These are phyloP conservation scores for Drosophila basisetae DNA, from an alignment of 2,888 invertebrate species.

Conservation along the genomic window DNA sequence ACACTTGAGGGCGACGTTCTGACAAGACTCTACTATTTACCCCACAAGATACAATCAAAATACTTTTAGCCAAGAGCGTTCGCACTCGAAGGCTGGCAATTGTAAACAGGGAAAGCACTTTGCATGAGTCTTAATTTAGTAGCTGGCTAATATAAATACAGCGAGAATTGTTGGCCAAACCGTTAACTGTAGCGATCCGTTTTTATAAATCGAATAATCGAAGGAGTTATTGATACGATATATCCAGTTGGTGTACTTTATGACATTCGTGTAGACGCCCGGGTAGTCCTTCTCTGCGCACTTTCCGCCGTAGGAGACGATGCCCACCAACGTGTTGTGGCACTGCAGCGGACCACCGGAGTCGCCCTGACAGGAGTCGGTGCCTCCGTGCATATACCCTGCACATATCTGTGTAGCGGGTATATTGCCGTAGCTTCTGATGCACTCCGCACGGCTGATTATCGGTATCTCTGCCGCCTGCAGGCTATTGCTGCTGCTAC, in stretches of 20 bases:
- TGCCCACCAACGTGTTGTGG: constrained; percentile 57
- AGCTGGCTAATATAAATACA: constrained; percentile 15
- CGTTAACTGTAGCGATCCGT: neutral
- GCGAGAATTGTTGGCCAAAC: constrained; percentile 12
- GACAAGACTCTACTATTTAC: neutral
- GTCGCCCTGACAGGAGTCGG: constrained; percentile 82
- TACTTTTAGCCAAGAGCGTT: neutral
- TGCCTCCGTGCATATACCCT: constrained; percentile 68
- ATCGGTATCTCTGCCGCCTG: constrained; percentile 60
- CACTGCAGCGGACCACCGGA: constrained; percentile 82
- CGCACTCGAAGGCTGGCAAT: neutral
- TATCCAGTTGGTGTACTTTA: constrained; percentile 69
- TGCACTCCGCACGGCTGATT: constrained; percentile 54
- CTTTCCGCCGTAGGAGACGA: constrained; percentile 79
- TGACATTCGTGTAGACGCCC: constrained; percentile 81
- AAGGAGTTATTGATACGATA: constrained; percentile 49
- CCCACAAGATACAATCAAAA: neutral
- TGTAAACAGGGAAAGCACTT: neutral
- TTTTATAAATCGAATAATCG: constrained; percentile 55
- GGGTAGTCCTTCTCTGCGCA: constrained; percentile 69
- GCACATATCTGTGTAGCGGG: constrained; percentile 72
- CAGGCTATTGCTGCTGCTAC: constrained; percentile 14
- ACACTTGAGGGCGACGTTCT: constrained; percentile 25
- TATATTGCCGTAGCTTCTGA: constrained; percentile 47
- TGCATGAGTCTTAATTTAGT: neutral